phyloP scores from a whole-genome alignment of 2,888 invertebrate species.

The Spodoptera exigua region DNA sequence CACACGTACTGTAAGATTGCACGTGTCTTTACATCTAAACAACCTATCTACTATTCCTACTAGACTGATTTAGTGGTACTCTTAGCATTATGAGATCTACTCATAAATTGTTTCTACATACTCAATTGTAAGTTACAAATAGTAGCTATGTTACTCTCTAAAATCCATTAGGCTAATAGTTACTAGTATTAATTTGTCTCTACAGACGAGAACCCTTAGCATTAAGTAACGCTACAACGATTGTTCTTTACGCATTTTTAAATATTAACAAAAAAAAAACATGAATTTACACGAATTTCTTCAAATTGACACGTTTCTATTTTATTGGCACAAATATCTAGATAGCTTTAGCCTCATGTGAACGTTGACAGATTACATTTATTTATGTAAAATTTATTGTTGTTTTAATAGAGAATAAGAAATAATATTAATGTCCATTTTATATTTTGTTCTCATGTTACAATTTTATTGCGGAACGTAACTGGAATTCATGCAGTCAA shows the following conservation, averaged over 20 bases:
- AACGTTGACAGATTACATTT: slow-evolving; percentile 66
- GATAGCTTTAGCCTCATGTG: slow-evolving; percentile 76
- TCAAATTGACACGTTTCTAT: slow-evolving; percentile 79
- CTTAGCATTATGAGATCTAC: slow-evolving; percentile 75
- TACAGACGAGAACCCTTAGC: slow-evolving; percentile 63
- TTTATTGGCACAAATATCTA: slow-evolving; percentile 83
- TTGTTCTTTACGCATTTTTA: slow-evolving; percentile 79
- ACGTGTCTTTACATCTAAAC: slow-evolving; percentile 73
- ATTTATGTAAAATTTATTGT: slow-evolving; percentile 57
- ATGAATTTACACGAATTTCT: slow-evolving; percentile 68
- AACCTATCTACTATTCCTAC: slow-evolving; percentile 81
- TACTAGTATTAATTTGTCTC: slow-evolving; percentile 63
- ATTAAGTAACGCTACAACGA: slow-evolving; percentile 82
- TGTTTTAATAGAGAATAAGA: slow-evolving; percentile 58
- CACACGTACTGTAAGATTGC: slow-evolving; percentile 76
- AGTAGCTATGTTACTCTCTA: slow-evolving; percentile 66
- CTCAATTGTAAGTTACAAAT: slow-evolving; percentile 74
- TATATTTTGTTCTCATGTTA: slow-evolving; percentile 53
- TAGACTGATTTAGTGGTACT: slow-evolving; percentile 87
- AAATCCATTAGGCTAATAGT: slow-evolving; percentile 64
- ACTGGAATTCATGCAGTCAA: slow-evolving; percentile 88
- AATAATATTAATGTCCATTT: slow-evolving; percentile 47
- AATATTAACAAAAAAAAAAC: slow-evolving; percentile 61
- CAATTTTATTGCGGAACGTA: slow-evolving; percentile 63
- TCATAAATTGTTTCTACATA: slow-evolving; percentile 68